These are phyloP conservation scores for Falcaria lacertinaria DNA, from an alignment of 2,888 invertebrate species.

Conservation along the genomic window DNA sequence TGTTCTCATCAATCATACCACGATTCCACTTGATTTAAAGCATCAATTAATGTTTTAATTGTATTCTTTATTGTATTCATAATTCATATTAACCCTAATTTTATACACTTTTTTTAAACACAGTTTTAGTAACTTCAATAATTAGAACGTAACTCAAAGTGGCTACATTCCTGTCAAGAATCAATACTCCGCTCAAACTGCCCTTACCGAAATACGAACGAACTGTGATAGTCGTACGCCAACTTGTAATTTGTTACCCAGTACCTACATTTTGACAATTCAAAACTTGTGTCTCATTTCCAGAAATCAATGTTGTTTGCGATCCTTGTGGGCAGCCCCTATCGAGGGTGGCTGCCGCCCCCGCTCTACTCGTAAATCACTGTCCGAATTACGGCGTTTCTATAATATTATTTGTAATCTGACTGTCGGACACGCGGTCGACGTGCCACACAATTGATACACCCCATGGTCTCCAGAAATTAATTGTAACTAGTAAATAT, in stretches of 20 bases:
- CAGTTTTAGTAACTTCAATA: too few species aligned
- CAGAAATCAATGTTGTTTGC: slow-evolving; percentile 75
- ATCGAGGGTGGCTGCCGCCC: slow-evolving; percentile 68
- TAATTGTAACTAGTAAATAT: slow-evolving; percentile 55
- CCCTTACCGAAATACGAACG: background rate
- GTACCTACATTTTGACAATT: slow-evolving; percentile 34
- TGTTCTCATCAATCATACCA: too few species aligned
- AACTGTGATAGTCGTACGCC: slow-evolving; percentile 1
- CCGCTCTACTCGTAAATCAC: slow-evolving; percentile 72
- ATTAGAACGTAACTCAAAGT: too few species aligned
- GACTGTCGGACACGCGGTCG: slow-evolving; percentile 50
- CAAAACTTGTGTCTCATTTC: slow-evolving; percentile 58
- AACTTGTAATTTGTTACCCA: slow-evolving; percentile 15
- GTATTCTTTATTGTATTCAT: too few species aligned
- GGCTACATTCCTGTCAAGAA: background rate
- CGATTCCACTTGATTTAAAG: too few species aligned
- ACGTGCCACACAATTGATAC: slow-evolving; percentile 50
- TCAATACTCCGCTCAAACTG: background rate
- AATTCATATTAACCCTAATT: too few species aligned
- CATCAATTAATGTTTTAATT: too few species aligned
- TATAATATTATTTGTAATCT: slow-evolving; percentile 72
- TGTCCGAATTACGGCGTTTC: slow-evolving; percentile 76
- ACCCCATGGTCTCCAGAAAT: slow-evolving; percentile 45
- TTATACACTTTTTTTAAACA: too few species aligned
- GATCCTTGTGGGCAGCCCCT: slow-evolving; percentile 55